Evolutionary conservation across 2,888 invertebrate genomes (phyloP).

Genomic region (Tyria jacobaeae): DNA sequence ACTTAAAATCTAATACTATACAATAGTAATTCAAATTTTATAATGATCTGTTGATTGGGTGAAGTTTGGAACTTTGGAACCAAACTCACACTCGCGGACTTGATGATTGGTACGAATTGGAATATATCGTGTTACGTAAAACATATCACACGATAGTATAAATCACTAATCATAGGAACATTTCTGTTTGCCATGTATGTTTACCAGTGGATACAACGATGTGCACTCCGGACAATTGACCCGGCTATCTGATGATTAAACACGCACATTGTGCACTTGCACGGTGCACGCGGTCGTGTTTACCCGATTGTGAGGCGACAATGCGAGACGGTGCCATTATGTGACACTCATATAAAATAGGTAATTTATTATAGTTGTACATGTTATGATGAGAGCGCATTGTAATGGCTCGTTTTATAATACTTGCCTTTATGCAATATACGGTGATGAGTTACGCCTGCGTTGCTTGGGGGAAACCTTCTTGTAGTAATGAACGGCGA

Average conservation of each 20-base stretch:
- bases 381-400: no score
- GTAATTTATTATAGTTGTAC: not conserved
- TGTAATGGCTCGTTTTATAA: no score
- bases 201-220: slow-evolving; percentile 64
- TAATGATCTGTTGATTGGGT: not conserved
- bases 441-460: no score
- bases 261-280: slow-evolving; percentile 61
- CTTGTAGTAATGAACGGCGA: no score
- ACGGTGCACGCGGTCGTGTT: slow-evolving; percentile 38
- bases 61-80: not conserved
- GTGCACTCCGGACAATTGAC: slow-evolving; percentile 74
- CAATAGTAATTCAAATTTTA: not conserved
- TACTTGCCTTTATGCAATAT: no score
- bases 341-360: not conserved
- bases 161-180: slow-evolving; percentile 53
- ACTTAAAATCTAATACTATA: no score
- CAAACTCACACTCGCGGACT: not conserved
- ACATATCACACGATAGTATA: slow-evolving; percentile 24
- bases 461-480: no score
- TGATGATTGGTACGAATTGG: slow-evolving; percentile 19
- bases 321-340: slow-evolving; percentile 32
- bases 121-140: slow-evolving; percentile 39
- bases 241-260: slow-evolving; percentile 63
- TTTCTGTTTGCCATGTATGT: slow-evolving; percentile 49
- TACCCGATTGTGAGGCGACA: slow-evolving; percentile 43